These are phyloP conservation scores for Drosophila malerkotliana DNA, from an alignment of 1,140 invertebrate genomes.

Conservation along the genomic window DNA sequence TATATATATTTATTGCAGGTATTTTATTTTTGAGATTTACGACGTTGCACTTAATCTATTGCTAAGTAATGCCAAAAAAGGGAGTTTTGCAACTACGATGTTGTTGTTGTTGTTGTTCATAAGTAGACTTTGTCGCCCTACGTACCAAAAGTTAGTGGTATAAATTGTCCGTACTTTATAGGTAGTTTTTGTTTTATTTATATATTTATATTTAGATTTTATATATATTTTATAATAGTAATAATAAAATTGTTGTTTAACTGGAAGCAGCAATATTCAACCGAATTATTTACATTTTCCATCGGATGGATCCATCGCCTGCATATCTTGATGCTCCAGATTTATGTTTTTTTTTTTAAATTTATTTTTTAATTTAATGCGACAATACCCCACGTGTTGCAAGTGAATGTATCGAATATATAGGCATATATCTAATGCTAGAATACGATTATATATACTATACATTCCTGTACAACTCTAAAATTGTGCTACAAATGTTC, in stretches of 20 bases:
- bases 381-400: slow-evolving; percentile 6
- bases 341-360: neutral
- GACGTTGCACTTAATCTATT: slow-evolving; percentile 5
- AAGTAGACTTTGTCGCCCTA: slow-evolving; percentile 20
- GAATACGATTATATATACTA: slow-evolving; percentile 1
- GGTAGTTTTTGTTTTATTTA: slow-evolving; percentile 4
- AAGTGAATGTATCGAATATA: slow-evolving; percentile 2
- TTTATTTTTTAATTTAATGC: neutral
- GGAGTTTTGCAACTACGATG: slow-evolving; percentile 22
- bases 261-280: slow-evolving; percentile 21
- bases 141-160: slow-evolving; percentile 11
- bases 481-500: slow-evolving; percentile 6
- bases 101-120: slow-evolving; percentile 16
- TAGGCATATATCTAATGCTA: neutral
- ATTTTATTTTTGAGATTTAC: slow-evolving; percentile 36
- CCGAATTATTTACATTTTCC: slow-evolving; percentile 17
- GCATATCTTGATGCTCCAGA: neutral
- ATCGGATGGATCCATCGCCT: neutral
- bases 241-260: slow-evolving; percentile 8
- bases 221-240: neutral
- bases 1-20: slow-evolving; percentile 5
- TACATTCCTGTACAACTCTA: slow-evolving; percentile 8
- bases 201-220: neutral
- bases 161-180: slow-evolving; percentile 20
- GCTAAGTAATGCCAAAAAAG: slow-evolving; percentile 14